Conservation (phyloP, 2,113 vertebrate genomes). For the Hipposideros armiger region DNA sequence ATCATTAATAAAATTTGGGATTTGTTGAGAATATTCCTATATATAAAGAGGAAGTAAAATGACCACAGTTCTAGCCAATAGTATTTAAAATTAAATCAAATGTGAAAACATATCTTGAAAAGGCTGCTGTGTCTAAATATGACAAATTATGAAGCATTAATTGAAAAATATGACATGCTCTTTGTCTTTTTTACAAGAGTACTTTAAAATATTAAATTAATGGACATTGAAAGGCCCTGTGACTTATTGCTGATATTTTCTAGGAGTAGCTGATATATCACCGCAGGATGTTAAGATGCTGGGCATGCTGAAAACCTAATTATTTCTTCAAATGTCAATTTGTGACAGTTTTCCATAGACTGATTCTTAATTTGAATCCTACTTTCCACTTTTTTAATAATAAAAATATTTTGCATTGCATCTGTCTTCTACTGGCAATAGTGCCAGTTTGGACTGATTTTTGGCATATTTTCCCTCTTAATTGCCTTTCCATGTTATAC, state of each 20-base stretch:
- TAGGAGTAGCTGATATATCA: not conserved
- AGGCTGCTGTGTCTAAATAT: not conserved
- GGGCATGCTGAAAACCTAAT: not conserved
- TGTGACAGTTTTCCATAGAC: conserved; percentile 16
- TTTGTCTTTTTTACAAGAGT: not conserved
- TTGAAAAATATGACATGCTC: conserved; percentile 5
- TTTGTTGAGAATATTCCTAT: not conserved
- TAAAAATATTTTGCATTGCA: conserved; percentile 55
- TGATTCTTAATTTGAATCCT: not conserved
- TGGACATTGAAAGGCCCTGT: not conserved
- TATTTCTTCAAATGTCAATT: conserved; percentile 46
- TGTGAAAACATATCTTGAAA: not conserved
- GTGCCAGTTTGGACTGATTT: conserved; percentile 3
- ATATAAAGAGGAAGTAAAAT: not conserved
- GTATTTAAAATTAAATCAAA: not conserved
- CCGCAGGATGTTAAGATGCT: not conserved
- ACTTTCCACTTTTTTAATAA: conserved; percentile 25
- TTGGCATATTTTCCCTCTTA: conserved; percentile 41
- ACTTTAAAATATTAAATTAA: conserved; percentile 1
- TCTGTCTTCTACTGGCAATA: conserved; percentile 56
- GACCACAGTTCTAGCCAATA: not conserved
- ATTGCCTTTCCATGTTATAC: conserved; percentile 37
- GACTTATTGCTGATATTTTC: not conserved
- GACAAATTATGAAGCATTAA: not conserved
- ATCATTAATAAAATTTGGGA: not conserved